Percentiles rank a stretch among this genome's conserved stretches.
Evolutionary conservation across 2,888 invertebrate genomes (phyloP).

Genomic region (Alsophila aescularia): DNA sequence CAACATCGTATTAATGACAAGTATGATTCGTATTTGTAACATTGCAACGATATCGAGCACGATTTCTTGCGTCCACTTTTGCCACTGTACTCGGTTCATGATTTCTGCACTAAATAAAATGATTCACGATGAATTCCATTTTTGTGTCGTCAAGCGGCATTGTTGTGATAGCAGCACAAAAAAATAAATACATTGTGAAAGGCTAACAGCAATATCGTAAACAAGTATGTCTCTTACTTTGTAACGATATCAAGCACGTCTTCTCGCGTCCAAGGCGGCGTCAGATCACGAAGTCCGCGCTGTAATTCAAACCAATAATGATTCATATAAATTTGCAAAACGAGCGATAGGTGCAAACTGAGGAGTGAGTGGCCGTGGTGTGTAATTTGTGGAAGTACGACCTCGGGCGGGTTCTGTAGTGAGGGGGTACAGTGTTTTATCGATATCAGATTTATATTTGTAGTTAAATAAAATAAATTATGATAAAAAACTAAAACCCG

Average conservation of each 20-base stretch:
- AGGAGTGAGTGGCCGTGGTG: conserved; percentile 62
- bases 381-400: conserved; percentile 66
- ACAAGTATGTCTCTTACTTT: conserved; percentile 24
- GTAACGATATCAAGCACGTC: conserved; percentile 31
- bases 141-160: too few relatives aligned
- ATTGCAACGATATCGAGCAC: too few relatives aligned
- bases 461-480: too few relatives aligned
- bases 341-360: conserved; percentile 74
- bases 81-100: too few relatives aligned
- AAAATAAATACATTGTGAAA: too few relatives aligned
- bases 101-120: too few relatives aligned
- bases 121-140: too few relatives aligned
- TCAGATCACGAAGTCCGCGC: conserved; percentile 57
- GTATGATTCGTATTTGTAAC: conserved; percentile 1
- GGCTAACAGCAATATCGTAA: conserved; percentile 23
- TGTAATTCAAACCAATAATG: conserved; percentile 74
- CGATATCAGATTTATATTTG: too few relatives aligned
- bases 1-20: conserved; percentile 28
- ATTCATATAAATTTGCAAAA: conserved; percentile 75
- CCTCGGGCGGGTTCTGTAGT: conserved; percentile 61
- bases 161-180: too few relatives aligned
- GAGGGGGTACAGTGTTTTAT: conserved; percentile 33
- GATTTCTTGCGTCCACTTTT: too few relatives aligned
- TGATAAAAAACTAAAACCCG: neutral
- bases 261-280: conserved; percentile 53